Conservation (phyloP, 2,797 vertebrate species). For the Philypnodon macrostomus region DNA sequence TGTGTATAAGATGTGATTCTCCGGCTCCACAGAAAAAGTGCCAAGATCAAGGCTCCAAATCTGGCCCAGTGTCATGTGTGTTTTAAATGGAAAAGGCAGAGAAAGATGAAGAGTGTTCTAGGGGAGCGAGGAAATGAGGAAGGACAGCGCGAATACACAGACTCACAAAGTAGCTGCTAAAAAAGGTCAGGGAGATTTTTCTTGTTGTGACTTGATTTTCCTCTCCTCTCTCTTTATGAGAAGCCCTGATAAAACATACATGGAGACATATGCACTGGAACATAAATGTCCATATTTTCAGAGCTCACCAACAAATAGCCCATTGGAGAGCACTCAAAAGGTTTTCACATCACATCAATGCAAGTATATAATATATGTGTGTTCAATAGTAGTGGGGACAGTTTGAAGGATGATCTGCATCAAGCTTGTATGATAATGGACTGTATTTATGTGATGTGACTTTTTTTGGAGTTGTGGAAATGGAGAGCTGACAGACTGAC, state of each 20-base stretch:
- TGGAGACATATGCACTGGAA: slow-evolving; percentile 9
- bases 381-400: neutral
- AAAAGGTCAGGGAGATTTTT: slow-evolving; percentile 36
- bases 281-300: too few relatives aligned
- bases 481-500: neutral
- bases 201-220: slow-evolving; percentile 21
- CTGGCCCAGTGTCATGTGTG: slow-evolving; percentile 60
- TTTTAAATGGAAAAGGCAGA: slow-evolving; percentile 42
- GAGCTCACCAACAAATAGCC: slow-evolving; percentile 47
- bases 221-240: slow-evolving; percentile 20
- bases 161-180: slow-evolving; percentile 10
- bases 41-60: slow-evolving; percentile 59
- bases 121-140: slow-evolving; percentile 17
- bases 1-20: slow-evolving; percentile 57
- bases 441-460: neutral
- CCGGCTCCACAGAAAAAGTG: slow-evolving; percentile 36
- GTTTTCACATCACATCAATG: slow-evolving; percentile 24
- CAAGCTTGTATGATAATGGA: too few relatives aligned
- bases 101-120: slow-evolving; percentile 32
- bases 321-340: slow-evolving; percentile 33
- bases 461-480: neutral
- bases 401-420: slow-evolving; percentile 15
- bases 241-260: slow-evolving; percentile 37
- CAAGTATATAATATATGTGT: neutral
- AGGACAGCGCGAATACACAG: slow-evolving; percentile 19